A percentile compares a stretch with the other conserved stretches of the same genome.
Evolutionary conservation across 1,140 invertebrate genomes (phyloP).

Genomic region (Rhopalosiphum maidis): DNA sequence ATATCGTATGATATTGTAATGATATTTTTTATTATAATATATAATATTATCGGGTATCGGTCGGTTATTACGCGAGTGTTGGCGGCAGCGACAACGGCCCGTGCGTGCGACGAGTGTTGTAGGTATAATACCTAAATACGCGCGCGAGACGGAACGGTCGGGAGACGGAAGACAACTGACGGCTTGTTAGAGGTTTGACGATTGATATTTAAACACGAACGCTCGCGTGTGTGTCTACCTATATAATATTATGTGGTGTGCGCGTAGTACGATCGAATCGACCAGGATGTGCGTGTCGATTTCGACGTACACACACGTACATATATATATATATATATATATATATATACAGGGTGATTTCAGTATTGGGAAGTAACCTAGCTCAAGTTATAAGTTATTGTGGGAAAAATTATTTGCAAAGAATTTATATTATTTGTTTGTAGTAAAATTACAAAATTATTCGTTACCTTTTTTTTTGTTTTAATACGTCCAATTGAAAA

Average conservation of each 20-base stretch:
- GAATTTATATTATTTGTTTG: too few relatives aligned
- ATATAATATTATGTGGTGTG: not conserved
- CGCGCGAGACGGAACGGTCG: constrained; percentile 7
- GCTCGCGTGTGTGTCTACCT: not conserved
- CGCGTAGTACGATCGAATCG: not conserved
- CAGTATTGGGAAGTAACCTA: too few relatives aligned
- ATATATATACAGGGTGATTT: not conserved
- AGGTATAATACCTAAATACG: not conserved
- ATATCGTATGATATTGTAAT: too few relatives aligned
- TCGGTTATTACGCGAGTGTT: not conserved
- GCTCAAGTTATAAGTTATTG: too few relatives aligned
- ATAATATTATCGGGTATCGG: too few relatives aligned
- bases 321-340: not conserved
- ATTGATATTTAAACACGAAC: not conserved
- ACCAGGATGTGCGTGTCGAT: not conserved
- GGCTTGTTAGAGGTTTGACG: not conserved
- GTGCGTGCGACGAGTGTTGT: not conserved
- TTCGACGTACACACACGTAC: not conserved
- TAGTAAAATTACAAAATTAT: too few relatives aligned
- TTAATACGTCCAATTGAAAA: too few relatives aligned
- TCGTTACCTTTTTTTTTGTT: too few relatives aligned
- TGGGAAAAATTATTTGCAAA: too few relatives aligned
- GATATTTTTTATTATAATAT: too few relatives aligned
- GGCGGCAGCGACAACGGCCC: too few relatives aligned
- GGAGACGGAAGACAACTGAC: not conserved